A percentile compares a stretch with the other conserved stretches of the same genome.
These are phyloP conservation scores for Leucozona laternaria DNA, from an alignment of 2,888 invertebrate species.

Conservation along the genomic window DNA sequence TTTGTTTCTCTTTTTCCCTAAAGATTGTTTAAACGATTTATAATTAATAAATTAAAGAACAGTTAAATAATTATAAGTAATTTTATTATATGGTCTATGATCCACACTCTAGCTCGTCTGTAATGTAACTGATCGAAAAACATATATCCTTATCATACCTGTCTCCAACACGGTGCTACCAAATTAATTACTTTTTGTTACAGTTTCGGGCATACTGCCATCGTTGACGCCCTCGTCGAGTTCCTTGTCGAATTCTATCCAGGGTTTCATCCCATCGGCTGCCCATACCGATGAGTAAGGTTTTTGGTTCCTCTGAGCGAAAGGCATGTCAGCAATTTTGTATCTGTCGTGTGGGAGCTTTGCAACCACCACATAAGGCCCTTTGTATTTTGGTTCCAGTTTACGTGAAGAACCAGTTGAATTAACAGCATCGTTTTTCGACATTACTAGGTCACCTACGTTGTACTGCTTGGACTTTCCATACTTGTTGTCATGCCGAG, in stretches of 20 bases:
- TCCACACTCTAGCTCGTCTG: too few relatives aligned
- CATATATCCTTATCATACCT: too few relatives aligned
- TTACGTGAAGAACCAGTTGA: slow-evolving; percentile 27
- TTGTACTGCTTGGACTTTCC: slow-evolving; percentile 35
- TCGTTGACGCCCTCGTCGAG: slow-evolving; percentile 35
- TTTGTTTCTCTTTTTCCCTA: too few relatives aligned
- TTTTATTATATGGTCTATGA: too few relatives aligned
- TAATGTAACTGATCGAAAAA: too few relatives aligned
- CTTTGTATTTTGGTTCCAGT: slow-evolving; percentile 26
- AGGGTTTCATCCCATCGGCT: slow-evolving; percentile 31
- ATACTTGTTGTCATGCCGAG: slow-evolving; percentile 16
- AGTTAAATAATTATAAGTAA: too few relatives aligned
- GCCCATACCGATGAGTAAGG: slow-evolving; percentile 39
- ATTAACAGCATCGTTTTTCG: slow-evolving; percentile 36
- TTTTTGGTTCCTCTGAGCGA: background rate
- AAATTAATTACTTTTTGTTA: too few relatives aligned
- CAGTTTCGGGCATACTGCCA: slow-evolving; percentile 48
- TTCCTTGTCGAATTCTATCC: slow-evolving; percentile 22
- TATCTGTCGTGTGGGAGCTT: background rate
- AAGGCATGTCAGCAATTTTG: background rate
- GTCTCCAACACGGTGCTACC: too few relatives aligned
- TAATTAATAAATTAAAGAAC: too few relatives aligned
- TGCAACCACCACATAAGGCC: slow-evolving; percentile 31
- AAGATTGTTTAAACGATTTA: too few relatives aligned
- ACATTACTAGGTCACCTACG: slow-evolving; percentile 24